phyloP scores from a whole-genome alignment of 2,113 vertebrate genomes.

The Gallinago undulata region DNA sequence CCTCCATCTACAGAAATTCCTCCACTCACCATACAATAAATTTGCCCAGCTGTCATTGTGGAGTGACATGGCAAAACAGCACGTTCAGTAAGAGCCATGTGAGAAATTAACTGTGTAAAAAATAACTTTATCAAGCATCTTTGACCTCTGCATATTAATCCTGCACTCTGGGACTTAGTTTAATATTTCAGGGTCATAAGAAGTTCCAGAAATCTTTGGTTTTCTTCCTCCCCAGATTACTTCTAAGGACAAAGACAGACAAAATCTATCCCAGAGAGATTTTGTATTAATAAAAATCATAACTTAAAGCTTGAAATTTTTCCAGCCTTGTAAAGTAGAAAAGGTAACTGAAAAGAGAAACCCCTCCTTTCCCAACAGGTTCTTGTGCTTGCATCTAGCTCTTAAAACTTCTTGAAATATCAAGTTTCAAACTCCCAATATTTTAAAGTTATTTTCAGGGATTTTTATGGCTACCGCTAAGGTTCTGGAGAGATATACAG shows the following conservation, averaged over 20 bases:
- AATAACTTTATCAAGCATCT: slow-evolving; percentile 27
- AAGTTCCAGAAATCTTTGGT: slow-evolving; percentile 14
- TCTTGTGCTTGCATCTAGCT: background rate
- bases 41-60: background rate
- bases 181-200: slow-evolving; percentile 38
- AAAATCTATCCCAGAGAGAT: background rate
- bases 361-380: background rate
- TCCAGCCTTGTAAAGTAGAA: slow-evolving; percentile 5
- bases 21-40: background rate
- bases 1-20: slow-evolving; percentile 18
- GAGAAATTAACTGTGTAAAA: slow-evolving; percentile 12
- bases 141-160: slow-evolving; percentile 31
- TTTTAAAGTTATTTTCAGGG: slow-evolving; percentile 22
- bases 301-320: background rate
- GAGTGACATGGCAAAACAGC: slow-evolving; percentile 22
- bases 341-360: slow-evolving; percentile 15
- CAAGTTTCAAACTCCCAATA: slow-evolving; percentile 8
- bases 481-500: background rate
- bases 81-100: background rate
- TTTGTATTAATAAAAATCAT: slow-evolving; percentile 29
- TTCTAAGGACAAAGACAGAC: background rate
- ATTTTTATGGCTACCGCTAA: background rate
- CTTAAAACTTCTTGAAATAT: slow-evolving; percentile 31
- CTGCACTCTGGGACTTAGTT: background rate
- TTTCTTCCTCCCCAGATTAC: background rate